Evolutionary conservation across 2,113 vertebrate genomes (phyloP), one percentile per base, ranked within the genome.

Genomic region (Xiphorhynchus elegans): DNA sequence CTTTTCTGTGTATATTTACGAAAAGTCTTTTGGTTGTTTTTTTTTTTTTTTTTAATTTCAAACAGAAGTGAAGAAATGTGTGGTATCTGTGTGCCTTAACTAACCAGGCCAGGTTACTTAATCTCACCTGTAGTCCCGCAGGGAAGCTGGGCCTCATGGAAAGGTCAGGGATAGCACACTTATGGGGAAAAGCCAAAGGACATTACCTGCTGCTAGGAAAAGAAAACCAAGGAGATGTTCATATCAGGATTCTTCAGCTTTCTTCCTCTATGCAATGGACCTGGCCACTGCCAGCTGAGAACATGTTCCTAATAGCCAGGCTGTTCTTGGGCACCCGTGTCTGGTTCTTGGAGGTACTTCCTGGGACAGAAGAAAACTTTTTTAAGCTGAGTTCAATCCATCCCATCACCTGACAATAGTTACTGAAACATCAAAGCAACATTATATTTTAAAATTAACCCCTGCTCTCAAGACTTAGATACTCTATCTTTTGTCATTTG

Each of bases 321-420:
- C 13, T 64, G 3, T 10, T 81, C 29, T 20, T 40, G 3, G 44
- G 3, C 10, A 39, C 9, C 2, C 3, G 1, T 56, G 17, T 5
- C 19, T 0, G 0, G 6, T 20, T 78, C 20, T 47, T 78, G 19
- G 31, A 47, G 3, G 10, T 23, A 55, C 9, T 37, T 28, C 4
- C 39, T 53, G 18, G 6, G 13, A 31, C 10, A 44, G 11, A 17
- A 58, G 44, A 70, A 37, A 13, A 17, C 9, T 3, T 67, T 40
- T 46, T 39, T 17, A 64, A 42, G 73, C 6, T 26, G 64, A 67
- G 26, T 8, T 64, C 17, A 53, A 52, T 26, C 14, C 13, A 53
- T 16, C 16, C 17, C 47, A 50, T 44, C 29, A 52, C 37, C 10
- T 62, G 55, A 23, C 62, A 37, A 26, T 33, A 76, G 14, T 35